Base-by-base conservation (phyloP, 2,797 vertebrate genomes). In the Clamator glandarius region DNA sequence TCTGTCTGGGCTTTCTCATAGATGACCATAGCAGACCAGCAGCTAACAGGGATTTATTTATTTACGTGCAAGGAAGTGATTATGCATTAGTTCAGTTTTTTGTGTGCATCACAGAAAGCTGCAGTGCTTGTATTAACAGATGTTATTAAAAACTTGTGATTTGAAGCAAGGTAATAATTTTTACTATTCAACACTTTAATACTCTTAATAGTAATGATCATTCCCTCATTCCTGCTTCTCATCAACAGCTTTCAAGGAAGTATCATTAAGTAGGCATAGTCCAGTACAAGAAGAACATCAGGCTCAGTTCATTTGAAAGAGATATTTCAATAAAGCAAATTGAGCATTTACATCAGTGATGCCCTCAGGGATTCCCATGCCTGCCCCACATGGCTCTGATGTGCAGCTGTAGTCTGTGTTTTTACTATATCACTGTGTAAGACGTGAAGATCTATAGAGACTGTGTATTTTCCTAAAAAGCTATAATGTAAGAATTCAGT, bases 161-260 rank as follows among this genome's bases (percentile, higher is more conserved):
- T 80, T 54, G 35, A 82, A 83, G 50, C 58, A 84, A 87, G 9
- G 5, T n/a, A 39, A 29, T 85, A 39, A 78, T 18, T 78, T 61
- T 26, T 24, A 51, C 35, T 33, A 44, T 42, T 84, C n/a, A 83
- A 19, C 12, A 39, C 4, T 81, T 80, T 63, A 62, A 51, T 66
- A 57, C 18, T 79, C 67, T 81, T 90, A 80, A 90, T 78, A 70
- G 20, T 76, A 79, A 95, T 66, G 79, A 66, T 23, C 6, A 3
- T 66, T 83, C 52, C 57, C 39, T 90, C 72, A 80, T 61, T 82
- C 46, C 64, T 70, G 42, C 13, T 33, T 83, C 81, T 84, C 61
- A 83, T 74, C 68, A 93, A 78, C 29, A 74, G n/a, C 50, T 92
- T 87, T 90, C 68, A 76, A 85, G 66, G 73, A 91, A 92, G n/a